Base-by-base conservation (phyloP, 2,797 vertebrate species). In the Buceros bicornis region DNA sequence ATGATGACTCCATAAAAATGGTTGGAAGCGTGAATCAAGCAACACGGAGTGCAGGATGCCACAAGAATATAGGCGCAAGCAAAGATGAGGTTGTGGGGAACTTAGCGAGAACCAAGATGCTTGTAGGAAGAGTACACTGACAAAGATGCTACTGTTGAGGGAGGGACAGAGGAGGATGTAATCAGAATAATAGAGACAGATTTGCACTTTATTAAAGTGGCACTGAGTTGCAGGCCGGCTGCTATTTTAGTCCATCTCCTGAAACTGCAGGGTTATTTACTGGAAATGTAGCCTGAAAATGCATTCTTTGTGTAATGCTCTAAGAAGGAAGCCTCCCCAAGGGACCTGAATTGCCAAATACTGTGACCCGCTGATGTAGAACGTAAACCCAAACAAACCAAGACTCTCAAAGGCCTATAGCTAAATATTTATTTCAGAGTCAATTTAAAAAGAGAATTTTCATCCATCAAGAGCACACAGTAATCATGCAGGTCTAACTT, bases 371-470 rank as follows among this genome's bases (percentile, higher is more conserved):
- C 35, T 96, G 66, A 76, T 84, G 95, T 35, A 93, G 90, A 90
- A 92, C 87, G 67, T 85, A 95, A 97, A 97, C 83, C 87, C 96
- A 97, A 97, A 97, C 96, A 97, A 97, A 96, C 65, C 37, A 87
- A 85, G 89, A 51, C 53, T 92, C 85, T 96, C 95, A 86, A 90
- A 96, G 82, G 92, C 79, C 74, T 97, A 87, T 65, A 89, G 80
- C 91, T 97, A 97, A 97, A 97, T 97, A 97, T 97, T 97, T 97
- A 96, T 90, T 97, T 95, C 94, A 71, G 70, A 96, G 77, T 95
- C 90, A 90, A 83, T 92, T 96, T 47, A 29, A 66, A 94, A 95
- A 22, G 17, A 61, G 48, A 79, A 66, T 90, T 94, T 95, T 87
- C 57, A 82, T 95, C 88, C 81, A 90, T 76, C 53, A 91, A 82